Conservation (phyloP, 1,140 invertebrate species). For the Carposina sasakii region DNA sequence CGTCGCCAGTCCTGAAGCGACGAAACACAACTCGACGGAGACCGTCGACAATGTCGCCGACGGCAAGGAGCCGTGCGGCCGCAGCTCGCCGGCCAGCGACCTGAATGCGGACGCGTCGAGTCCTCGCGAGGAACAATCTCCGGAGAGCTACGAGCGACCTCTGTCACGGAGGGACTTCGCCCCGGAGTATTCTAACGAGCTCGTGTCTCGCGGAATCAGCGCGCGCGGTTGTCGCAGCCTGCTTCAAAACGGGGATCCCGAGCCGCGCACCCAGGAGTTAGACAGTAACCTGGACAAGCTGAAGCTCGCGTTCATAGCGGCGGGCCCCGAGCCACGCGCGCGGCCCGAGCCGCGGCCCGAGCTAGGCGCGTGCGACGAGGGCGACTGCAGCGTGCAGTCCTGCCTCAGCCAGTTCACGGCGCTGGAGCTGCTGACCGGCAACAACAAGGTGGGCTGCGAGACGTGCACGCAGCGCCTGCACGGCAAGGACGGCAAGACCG, state of each 20-base stretch:
- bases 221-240: slow-evolving; percentile 44
- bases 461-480: slow-evolving; percentile 86
- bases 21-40: slow-evolving; percentile 70
- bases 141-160: slow-evolving; percentile 60
- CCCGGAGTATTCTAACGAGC: slow-evolving; percentile 54
- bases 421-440: slow-evolving; percentile 89
- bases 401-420: slow-evolving; percentile 94
- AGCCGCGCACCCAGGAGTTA: slow-evolving; percentile 27
- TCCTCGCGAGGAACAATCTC: slow-evolving; percentile 48
- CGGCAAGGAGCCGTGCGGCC: slow-evolving; percentile 61
- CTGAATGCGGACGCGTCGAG: slow-evolving; percentile 71
- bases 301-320: slow-evolving; percentile 31
- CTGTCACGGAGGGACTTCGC: slow-evolving; percentile 61
- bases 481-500: slow-evolving; percentile 79
- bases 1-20: slow-evolving; percentile 72
- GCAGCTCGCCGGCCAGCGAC: slow-evolving; percentile 72
- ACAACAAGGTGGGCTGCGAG: slow-evolving; percentile 94
- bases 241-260: slow-evolving; percentile 43
- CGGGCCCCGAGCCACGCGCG: slow-evolving; percentile 15
- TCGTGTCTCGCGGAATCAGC: slow-evolving; percentile 53
- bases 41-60: slow-evolving; percentile 62
- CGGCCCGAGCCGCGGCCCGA: slow-evolving; percentile 34
- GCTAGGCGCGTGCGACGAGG: slow-evolving; percentile 75
- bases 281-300: slow-evolving; percentile 37
- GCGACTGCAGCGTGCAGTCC: slow-evolving; percentile 88